Conservation (phyloP, 1,140 invertebrate species). For the Medauroidea extradentata region DNA sequence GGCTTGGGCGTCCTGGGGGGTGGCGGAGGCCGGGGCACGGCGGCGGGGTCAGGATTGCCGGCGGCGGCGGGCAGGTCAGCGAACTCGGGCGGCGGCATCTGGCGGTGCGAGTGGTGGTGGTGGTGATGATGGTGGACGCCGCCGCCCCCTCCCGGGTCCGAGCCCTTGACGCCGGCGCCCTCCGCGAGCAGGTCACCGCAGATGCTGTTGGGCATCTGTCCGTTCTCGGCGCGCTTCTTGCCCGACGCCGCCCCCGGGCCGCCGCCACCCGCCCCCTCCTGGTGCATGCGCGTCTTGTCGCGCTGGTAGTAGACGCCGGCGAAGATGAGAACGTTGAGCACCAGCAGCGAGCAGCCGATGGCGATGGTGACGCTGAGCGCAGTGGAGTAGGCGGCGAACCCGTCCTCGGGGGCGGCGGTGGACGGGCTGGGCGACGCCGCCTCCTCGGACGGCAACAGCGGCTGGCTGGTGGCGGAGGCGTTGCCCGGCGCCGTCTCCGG, state of each 20-base stretch:
- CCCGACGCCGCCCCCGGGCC: constrained; percentile 46
- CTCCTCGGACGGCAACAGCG: constrained; percentile 18
- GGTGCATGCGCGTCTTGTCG: constrained; percentile 66
- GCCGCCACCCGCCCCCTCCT: constrained; percentile 24
- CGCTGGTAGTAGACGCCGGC: constrained; percentile 91
- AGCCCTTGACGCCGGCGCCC: constrained; percentile 41
- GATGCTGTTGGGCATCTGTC: constrained; percentile 78
- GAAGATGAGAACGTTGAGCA: constrained; percentile 89
- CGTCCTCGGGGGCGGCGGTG: constrained; percentile 56
- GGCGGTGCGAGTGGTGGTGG: constrained; percentile 66
- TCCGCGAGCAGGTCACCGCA: constrained; percentile 69
- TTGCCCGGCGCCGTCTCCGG: constrained; percentile 20
- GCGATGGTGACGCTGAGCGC: constrained; percentile 88
- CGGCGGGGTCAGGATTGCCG: constrained; percentile 40
- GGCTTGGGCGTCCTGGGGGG: constrained; percentile 5
- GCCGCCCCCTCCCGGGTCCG: not conserved
- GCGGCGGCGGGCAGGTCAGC: constrained; percentile 68
- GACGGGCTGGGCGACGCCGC: constrained; percentile 13
- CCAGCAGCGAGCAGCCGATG: constrained; percentile 86
- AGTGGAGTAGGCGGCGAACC: constrained; percentile 82
- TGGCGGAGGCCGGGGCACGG: constrained; percentile 58
- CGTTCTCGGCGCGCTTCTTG: constrained; percentile 75
- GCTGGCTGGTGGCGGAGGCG: constrained; percentile 27
- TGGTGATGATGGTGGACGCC: constrained; percentile 43
- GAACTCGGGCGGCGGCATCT: constrained; percentile 71